Percentiles rank a stretch among this genome's conserved stretches.
Evolutionary conservation across 2,888 invertebrate genomes (phyloP).

Genomic region (Flabesymbios commensalis): DNA sequence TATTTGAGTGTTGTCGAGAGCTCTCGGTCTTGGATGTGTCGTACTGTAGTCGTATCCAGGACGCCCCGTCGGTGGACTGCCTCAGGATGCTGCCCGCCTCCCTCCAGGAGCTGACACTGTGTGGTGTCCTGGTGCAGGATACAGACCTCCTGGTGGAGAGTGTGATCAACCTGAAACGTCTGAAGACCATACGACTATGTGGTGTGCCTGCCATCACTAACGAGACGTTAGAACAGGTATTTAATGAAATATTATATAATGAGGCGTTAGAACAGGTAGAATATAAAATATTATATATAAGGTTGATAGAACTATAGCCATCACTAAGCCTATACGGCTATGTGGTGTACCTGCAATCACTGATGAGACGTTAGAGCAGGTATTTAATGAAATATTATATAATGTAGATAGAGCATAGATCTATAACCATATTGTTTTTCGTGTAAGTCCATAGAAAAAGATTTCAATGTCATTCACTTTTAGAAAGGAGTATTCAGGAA

Average conservation of each 20-base stretch:
- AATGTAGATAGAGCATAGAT: too few species aligned
- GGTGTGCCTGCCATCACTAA: conserved; percentile 52
- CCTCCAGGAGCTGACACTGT: conserved; percentile 46
- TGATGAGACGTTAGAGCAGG: conserved; percentile 48
- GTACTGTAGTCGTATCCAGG: conserved; percentile 45
- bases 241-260: not conserved
- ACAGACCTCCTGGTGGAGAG: conserved; percentile 45
- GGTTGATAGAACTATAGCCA: too few species aligned
- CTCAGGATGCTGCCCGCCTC: conserved; percentile 40
- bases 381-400: too few species aligned
- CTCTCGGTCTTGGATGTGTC: conserved; percentile 48
- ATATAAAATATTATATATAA: too few species aligned
- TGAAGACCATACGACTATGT: conserved; percentile 45
- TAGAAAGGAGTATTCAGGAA: not conserved
- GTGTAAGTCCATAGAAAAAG: not conserved
- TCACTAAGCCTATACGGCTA: conserved; percentile 40
- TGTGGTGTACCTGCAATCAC: conserved; percentile 52
- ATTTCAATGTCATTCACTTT: not conserved
- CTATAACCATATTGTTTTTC: not conserved
- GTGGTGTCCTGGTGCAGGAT: conserved; percentile 47
- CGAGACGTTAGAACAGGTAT: conserved; percentile 46
- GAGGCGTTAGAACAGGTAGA: too few species aligned
- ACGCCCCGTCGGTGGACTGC: conserved; percentile 13
- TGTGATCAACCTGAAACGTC: conserved; percentile 40
- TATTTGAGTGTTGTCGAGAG: conserved; percentile 45